A percentile compares a stretch with the other conserved stretches of the same genome.
These are phyloP conservation scores for Romanogobio albipinnatus DNA, from an alignment of 2,113 vertebrate genomes.

Conservation along the genomic window DNA sequence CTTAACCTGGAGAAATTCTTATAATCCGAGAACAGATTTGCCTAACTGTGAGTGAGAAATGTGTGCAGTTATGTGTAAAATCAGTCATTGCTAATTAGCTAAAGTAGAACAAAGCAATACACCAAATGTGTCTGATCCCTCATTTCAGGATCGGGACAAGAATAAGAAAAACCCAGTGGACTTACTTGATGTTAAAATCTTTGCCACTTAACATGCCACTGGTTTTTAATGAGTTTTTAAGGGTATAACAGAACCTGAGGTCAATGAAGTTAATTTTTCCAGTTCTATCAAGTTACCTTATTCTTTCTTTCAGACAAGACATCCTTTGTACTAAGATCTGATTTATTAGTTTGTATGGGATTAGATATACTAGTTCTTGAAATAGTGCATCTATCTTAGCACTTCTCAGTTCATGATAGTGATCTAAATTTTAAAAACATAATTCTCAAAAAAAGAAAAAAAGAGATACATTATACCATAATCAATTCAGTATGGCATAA, in stretches of 20 bases:
- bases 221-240: constrained; percentile 36
- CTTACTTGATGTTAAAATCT: constrained; percentile 48
- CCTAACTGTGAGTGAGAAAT: constrained; percentile 56
- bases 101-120: constrained; percentile 45
- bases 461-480: too few species aligned
- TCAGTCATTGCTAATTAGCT: constrained; percentile 55
- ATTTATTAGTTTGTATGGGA: constrained; percentile 30
- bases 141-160: background rate
- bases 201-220: constrained; percentile 30
- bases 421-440: background rate
- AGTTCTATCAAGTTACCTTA: constrained; percentile 28
- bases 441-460: background rate
- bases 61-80: constrained; percentile 51
- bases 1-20: constrained; percentile 47
- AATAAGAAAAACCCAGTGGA: constrained; percentile 43
- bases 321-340: background rate
- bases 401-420: background rate
- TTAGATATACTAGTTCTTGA: background rate
- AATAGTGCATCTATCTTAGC: background rate
- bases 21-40: constrained; percentile 36
- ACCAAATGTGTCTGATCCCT: constrained; percentile 42
- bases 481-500: too few species aligned
- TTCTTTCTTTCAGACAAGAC: constrained; percentile 11
- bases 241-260: constrained; percentile 46
- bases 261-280: constrained; percentile 48